A percentile compares a stretch with the other conserved stretches of the same genome.
Conservation (phyloP, 35 echinoderm and acorn worm species). For the Ptychodera flava region DNA sequence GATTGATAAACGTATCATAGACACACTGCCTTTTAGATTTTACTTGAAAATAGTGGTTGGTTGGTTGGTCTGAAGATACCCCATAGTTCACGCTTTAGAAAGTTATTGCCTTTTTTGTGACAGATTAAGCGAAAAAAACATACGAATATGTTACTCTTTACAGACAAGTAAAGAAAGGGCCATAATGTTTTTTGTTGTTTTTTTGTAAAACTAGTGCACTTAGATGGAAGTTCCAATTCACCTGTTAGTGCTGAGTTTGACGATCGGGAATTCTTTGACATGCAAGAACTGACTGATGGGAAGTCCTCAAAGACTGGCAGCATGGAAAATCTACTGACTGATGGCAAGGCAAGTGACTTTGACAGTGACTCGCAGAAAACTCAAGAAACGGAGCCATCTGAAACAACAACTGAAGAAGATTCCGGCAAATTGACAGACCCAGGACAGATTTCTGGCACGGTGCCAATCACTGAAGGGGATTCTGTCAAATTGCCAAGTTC, state of each 20-base stretch:
- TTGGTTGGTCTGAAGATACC: too few species aligned
- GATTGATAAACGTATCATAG: too few species aligned
- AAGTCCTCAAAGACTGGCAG: neutral
- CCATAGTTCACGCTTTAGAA: too few species aligned
- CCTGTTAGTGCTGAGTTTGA: neutral
- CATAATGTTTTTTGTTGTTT: too few species aligned
- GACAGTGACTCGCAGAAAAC: neutral
- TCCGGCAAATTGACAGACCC: too few species aligned
- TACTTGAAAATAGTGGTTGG: too few species aligned
- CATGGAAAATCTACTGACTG: neutral
- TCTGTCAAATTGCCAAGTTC: neutral
- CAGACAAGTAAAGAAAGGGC: too few species aligned
- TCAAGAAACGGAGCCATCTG: neutral
- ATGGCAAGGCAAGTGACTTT: neutral
- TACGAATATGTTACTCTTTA: too few species aligned
- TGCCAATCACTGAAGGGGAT: neutral
- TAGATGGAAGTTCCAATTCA: neutral
- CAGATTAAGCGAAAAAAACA: too few species aligned
- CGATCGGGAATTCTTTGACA: neutral
- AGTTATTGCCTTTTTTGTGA: too few species aligned
- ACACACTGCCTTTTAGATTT: too few species aligned
- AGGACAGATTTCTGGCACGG: neutral
- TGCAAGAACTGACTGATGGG: neutral
- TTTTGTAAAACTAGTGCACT: too few species aligned
- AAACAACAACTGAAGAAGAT: neutral